Percentiles rank a stretch among this genome's conserved stretches.
Conservation (phyloP, 2,113 vertebrate genomes). For the Uropsilus gracilis region DNA sequence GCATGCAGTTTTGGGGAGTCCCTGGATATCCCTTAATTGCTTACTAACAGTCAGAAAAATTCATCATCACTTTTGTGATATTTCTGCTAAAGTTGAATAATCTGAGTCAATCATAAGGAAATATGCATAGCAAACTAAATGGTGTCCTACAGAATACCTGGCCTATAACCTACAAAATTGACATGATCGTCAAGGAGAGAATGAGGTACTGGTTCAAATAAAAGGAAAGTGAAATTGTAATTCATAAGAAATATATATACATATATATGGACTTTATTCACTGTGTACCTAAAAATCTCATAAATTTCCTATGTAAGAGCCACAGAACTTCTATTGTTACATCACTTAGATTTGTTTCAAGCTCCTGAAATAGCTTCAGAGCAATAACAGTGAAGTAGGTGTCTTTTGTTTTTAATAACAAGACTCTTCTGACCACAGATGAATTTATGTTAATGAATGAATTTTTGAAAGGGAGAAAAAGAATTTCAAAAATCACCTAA, state of each 20-base stretch:
- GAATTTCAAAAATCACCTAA: background rate
- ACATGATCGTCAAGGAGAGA: background rate
- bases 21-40: background rate
- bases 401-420: background rate
- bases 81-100: background rate
- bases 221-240: background rate
- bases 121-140: background rate
- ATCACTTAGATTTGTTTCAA: background rate
- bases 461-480: background rate
- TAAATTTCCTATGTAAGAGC: background rate
- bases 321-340: background rate
- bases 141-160: background rate
- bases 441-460: background rate
- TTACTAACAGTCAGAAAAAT: background rate
- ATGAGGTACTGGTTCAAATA: background rate
- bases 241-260: background rate
- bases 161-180: background rate
- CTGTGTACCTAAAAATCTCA: background rate
- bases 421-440: background rate
- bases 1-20: no score
- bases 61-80: background rate
- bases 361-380: background rate
- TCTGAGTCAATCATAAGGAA: background rate
- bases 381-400: background rate
- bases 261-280: background rate